Base-by-base conservation (phyloP, 1,140 invertebrate genomes). In the Agrypnia vestita region DNA sequence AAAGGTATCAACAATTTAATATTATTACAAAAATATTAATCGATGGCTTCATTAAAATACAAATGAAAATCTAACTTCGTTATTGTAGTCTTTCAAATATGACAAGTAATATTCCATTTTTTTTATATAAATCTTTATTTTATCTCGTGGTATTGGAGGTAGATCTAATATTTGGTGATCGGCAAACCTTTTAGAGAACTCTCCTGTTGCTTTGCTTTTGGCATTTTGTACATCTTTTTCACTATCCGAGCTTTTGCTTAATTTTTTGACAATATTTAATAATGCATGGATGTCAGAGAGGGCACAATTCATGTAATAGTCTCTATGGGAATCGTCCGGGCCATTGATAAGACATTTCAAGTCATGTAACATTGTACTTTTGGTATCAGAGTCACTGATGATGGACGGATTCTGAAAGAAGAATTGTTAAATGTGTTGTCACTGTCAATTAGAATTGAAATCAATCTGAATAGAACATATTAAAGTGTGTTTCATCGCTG, bases 91-190 rank as follows among this genome's bases (percentile, higher is more conserved):
- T 74, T 91, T 90, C 61, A 91, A 85, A 90, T 91, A 95, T 0
- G 93, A 92, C 77, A 94, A 87, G 86, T 93, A 93, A 87, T 92
- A 95, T 84, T 94, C 93, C 10, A 94, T 84, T 88, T 94, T 94
- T 84, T 93, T 94, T 1, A 91, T 84, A 81, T 89, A 87, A 56
- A 90, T 88, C 81, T 91, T 89, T 3, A 94, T 79, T 86, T 90
- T 91, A 64, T 90, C 90, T 83, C 89, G 88, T 35, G 92, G 86
- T 80, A 94, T 84, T 53, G 87, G 83, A 59, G 88, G 88, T 7
- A 89, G 86, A 79, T 89, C 85, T 53, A 86, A 84, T 85, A 85
- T 80, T 84, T 86, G 47, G 87, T 90, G 76, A 84, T 91, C 85
- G 55, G 90, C 85, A 90, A 94, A 91, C 85, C 89, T 90, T 84